phyloP scores from a whole-genome alignment of 2,113 vertebrate species.

The Zingel zingel region DNA sequence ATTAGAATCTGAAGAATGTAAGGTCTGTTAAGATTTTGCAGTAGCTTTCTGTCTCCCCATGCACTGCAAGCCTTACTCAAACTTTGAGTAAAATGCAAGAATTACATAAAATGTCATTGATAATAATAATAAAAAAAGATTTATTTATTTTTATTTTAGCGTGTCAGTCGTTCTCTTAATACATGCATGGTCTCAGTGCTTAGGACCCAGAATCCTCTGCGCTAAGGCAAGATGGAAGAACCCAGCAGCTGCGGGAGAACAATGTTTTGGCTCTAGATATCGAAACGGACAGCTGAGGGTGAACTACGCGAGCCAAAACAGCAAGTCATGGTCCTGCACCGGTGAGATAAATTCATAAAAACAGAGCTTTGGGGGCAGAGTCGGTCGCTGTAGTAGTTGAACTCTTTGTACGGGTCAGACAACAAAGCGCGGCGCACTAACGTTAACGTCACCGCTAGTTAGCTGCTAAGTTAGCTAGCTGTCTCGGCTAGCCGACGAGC shows the following conservation, averaged over 20 bases:
- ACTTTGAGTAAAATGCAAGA: neutral
- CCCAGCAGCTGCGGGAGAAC: constrained; percentile 85
- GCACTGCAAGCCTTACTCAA: neutral
- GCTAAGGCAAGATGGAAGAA: constrained; percentile 87
- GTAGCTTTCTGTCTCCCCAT: neutral
- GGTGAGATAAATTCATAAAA: constrained; percentile 69
- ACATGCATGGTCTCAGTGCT: no score
- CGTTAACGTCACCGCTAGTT: constrained; percentile 63
- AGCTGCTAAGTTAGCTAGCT: constrained; percentile 76
- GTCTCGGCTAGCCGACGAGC: constrained; percentile 72
- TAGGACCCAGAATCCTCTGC: constrained; percentile 85
- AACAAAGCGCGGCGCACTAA: constrained; percentile 75
- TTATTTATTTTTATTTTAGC: neutral
- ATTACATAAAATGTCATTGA: neutral
- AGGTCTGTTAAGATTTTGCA: neutral
- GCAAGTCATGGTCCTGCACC: constrained; percentile 79
- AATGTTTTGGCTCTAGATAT: constrained; percentile 85
- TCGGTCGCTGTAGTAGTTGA: neutral
- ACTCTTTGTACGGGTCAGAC: constrained; percentile 57
- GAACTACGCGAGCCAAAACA: constrained; percentile 48
- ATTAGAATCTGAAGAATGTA: neutral
- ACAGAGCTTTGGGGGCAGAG: neutral
- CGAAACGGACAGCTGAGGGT: constrained; percentile 63
- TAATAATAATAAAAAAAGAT: neutral
- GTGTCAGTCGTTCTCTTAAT: constrained; percentile 27